phyloP scores from a whole-genome alignment of 2,797 vertebrate species.

The Balearica regulorum region DNA sequence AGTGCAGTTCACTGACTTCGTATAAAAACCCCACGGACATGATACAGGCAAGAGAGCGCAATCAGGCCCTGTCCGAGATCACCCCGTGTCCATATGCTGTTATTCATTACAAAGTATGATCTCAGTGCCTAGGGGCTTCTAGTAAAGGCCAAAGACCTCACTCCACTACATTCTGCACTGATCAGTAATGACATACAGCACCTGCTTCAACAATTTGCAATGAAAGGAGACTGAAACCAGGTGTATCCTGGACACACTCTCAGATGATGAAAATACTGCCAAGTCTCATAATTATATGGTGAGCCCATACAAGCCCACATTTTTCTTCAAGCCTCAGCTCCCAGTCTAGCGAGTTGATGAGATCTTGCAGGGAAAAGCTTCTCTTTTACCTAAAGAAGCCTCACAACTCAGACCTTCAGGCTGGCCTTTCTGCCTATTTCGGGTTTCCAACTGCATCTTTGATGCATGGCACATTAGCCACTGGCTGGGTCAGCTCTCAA shows the following conservation, averaged over 20 bases:
- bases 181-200: constrained; percentile 19
- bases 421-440: not conserved
- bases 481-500: not conserved
- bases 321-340: not conserved
- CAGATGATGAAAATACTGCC: not conserved
- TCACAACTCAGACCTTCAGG: not conserved
- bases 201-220: constrained; percentile 20
- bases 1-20: not conserved
- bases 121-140: constrained; percentile 7
- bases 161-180: not conserved
- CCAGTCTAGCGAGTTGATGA: not conserved
- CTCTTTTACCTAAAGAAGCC: not conserved
- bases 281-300: not conserved
- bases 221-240: not conserved
- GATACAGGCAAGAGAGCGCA: not conserved
- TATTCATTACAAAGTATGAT: constrained; percentile 26
- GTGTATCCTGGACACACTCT: not conserved
- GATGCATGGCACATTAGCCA: not conserved
- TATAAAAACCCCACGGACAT: not conserved
- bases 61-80: not conserved
- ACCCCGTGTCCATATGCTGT: not conserved
- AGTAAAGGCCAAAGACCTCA: constrained; percentile 6
- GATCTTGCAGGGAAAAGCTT: not conserved
- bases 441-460: not conserved
- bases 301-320: not conserved